Evolutionary conservation across 2,797 vertebrate genomes (phyloP).

Genomic region (Eupleurogrammus muticus): DNA sequence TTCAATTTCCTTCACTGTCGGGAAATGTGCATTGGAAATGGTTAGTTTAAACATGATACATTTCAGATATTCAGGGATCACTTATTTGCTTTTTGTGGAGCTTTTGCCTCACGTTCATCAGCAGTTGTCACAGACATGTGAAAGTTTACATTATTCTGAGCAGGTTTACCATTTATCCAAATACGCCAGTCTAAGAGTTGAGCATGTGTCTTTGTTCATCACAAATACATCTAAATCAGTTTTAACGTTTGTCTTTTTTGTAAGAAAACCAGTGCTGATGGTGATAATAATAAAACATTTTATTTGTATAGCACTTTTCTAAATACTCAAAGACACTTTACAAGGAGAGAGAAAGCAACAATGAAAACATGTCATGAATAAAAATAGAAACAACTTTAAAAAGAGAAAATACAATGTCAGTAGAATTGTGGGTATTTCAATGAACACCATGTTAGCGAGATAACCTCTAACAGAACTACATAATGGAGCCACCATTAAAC

Average conservation of each 20-base stretch:
- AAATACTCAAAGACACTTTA: constrained; percentile 86
- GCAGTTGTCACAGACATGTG: neutral
- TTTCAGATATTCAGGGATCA: neutral
- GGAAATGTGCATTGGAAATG: too few species aligned
- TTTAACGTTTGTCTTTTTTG: neutral
- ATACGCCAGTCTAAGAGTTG: neutral
- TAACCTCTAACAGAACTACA: constrained; percentile 66
- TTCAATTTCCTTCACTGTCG: neutral
- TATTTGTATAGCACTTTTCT: constrained; percentile 85
- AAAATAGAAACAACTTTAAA: constrained; percentile 81
- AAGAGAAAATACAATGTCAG: constrained; percentile 80
- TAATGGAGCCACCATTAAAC: constrained; percentile 50
- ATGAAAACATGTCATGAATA: constrained; percentile 80
- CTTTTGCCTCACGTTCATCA: neutral
- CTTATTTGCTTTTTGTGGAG: neutral
- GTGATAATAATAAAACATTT: constrained; percentile 85
- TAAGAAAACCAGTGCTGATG: constrained; percentile 41
- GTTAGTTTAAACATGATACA: neutral
- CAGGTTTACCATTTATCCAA: neutral
- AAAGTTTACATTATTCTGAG: neutral
- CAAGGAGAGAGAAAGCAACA: constrained; percentile 80
- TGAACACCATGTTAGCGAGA: constrained; percentile 74
- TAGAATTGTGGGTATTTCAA: constrained; percentile 74
- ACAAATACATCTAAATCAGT: neutral
- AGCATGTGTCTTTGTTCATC: neutral